A percentile compares a stretch with the other conserved stretches of the same genome.
These are phyloP conservation scores for Limonius californicus DNA, from an alignment of 1,140 invertebrate species.

Conservation along the genomic window DNA sequence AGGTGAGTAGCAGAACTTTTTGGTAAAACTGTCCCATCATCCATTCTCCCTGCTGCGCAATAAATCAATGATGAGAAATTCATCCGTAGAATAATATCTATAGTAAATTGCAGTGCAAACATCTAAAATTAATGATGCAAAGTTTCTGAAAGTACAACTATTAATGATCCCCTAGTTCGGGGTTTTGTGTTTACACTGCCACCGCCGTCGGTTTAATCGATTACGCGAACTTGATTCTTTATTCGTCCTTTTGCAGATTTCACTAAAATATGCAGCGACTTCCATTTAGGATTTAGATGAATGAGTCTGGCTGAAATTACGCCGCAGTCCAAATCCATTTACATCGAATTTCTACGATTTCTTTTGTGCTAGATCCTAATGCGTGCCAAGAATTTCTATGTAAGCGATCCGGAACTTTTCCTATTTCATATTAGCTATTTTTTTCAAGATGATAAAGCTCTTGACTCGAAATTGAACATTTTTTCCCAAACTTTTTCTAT, in stretches of 20 bases:
- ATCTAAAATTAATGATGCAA: not conserved
- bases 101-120: not conserved
- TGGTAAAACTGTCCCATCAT: not conserved
- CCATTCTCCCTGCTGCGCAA: no score
- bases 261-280: slow-evolving; percentile 8
- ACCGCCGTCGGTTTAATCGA: not conserved
- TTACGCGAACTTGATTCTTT: slow-evolving; percentile 2
- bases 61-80: not conserved
- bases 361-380: not conserved
- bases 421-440: no score
- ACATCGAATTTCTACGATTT: not conserved
- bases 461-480: no score
- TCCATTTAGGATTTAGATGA: slow-evolving; percentile 7
- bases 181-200: not conserved
- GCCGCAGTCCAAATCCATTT: slow-evolving; percentile 2
- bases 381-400: not conserved
- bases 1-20: not conserved
- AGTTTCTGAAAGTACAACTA: slow-evolving; percentile 4
- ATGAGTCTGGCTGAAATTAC: slow-evolving; percentile 4
- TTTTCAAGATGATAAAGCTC: no score
- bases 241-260: slow-evolving; percentile 6
- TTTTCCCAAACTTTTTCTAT: no score
- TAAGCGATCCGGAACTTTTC: no score
- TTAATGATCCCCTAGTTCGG: not conserved
- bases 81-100: not conserved